These are phyloP conservation scores for Parazoanthus darwini DNA, from an alignment of 92 coral and sea anemone species.

Conservation along the genomic window DNA sequence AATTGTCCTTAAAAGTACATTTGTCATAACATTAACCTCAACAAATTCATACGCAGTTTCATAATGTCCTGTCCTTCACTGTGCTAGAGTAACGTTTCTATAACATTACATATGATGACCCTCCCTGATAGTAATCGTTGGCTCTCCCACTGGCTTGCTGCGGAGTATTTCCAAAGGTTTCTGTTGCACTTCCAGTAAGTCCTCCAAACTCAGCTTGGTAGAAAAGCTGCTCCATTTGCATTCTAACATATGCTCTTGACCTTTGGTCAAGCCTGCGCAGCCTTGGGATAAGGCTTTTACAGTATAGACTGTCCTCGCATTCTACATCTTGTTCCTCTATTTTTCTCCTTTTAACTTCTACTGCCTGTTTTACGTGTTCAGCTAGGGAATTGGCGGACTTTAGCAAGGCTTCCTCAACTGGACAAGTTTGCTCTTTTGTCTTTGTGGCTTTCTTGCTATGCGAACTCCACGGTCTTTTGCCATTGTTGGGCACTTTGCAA, in stretches of 20 bases:
- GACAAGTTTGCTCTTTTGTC: background rate
- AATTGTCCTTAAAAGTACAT: slow-evolving; percentile 9
- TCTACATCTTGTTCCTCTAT: slow-evolving; percentile 20
- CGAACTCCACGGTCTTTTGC: slow-evolving; percentile 19
- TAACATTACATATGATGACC: slow-evolving; percentile 17
- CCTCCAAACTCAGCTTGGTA: slow-evolving; percentile 46
- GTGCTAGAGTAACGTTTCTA: slow-evolving; percentile 24
- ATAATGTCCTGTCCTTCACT: slow-evolving; percentile 10
- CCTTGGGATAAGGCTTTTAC: slow-evolving; percentile 42
- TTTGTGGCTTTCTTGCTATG: slow-evolving; percentile 27
- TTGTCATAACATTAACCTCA: slow-evolving; percentile 21
- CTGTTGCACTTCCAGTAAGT: slow-evolving; percentile 13
- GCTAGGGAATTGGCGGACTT: slow-evolving; percentile 14
- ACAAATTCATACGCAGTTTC: slow-evolving; percentile 4
- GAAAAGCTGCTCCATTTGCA: slow-evolving; percentile 45
- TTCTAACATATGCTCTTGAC: slow-evolving; percentile 21
- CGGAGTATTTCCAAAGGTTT: background rate
- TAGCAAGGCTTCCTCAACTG: slow-evolving; percentile 16
- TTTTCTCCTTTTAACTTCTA: slow-evolving; percentile 18
- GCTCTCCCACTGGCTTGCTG: slow-evolving; percentile 26
- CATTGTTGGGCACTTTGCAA: slow-evolving; percentile 16
- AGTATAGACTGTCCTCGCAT: slow-evolving; percentile 25
- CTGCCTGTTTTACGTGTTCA: slow-evolving; percentile 31
- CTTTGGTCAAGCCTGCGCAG: slow-evolving; percentile 12
- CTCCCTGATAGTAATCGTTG: slow-evolving; percentile 18